Evolutionary conservation across 1,140 invertebrate genomes (phyloP).

Genomic region (Frieseomelitta varia): DNA sequence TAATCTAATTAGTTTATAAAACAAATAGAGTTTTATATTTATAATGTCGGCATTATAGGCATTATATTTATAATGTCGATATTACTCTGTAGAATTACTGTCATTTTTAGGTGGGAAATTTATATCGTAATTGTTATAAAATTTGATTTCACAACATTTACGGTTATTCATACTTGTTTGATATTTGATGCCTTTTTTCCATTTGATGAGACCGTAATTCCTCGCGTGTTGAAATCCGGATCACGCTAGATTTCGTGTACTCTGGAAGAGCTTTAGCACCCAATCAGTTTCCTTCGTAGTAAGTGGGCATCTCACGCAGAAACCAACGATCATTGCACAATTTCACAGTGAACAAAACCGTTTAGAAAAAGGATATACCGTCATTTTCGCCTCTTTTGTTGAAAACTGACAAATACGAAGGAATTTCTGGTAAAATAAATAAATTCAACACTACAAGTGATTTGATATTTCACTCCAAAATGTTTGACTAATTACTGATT

Average conservation of each 20-base stretch:
- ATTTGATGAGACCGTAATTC: not conserved
- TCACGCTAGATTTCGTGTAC: slow-evolving; percentile 6
- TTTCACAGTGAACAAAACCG: not conserved
- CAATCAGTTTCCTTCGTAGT: not conserved
- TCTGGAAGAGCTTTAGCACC: not conserved
- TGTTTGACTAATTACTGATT: no score
- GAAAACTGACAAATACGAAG: not conserved
- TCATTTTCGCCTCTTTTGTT: not conserved
- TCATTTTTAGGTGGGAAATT: not conserved
- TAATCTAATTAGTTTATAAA: not conserved
- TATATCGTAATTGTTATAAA: not conserved
- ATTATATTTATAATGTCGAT: not conserved
- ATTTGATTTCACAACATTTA: not conserved
- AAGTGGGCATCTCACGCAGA: not conserved
- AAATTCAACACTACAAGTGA: not conserved
- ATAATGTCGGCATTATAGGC: no score
- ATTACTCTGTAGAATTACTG: not conserved
- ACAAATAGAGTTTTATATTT: no score
- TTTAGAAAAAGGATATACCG: not conserved
- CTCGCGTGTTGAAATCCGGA: not conserved
- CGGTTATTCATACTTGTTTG: not conserved
- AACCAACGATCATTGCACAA: not conserved
- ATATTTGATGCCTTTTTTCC: not conserved
- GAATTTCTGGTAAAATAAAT: not conserved
- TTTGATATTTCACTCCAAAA: no score